Evolutionary conservation across 2,113 vertebrate genomes (phyloP), one percentile per base, ranked within the genome.

Genomic region (Salvator merianae): DNA sequence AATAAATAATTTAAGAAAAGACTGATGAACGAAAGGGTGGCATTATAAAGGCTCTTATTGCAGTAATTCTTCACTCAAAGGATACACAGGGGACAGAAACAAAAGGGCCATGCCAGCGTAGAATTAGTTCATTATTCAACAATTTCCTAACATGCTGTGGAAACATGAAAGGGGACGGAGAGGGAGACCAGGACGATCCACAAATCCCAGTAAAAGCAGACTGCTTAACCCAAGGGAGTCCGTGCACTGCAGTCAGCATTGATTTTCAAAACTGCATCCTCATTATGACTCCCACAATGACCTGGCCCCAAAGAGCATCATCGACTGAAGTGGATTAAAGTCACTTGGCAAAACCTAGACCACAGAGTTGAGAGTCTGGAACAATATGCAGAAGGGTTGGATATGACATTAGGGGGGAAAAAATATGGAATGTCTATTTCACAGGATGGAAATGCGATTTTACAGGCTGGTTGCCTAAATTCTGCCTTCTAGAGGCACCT

Each of bases 261-360:
- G 97, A 98, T 97, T 95, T 95, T 94, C 86, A 88, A 85, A 70
- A 92, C 93, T 93, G 86, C 95, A 92, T 94, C 93, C 90, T 89
- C 88, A 90, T 89, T 90, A 91, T 0, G 0, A 84, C 89, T 93
- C 87, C 89, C 78, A 0, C 80, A 82, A 84, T 30, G 86, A 94
- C 90, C 85, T 1, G 16, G 93, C 88, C 86, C 77, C 93, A 7
- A 82, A 94, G 83, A 93, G 87, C 92, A 94, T 94, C 92, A 91
- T 85, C 28, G 38, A 82, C 8, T 26, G 43, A 84, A 91, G 90
- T 77, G 78, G 84, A 83, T 85, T 90, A 88, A 89, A 86, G 91
- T 91, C 88, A 70, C 1, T 47, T 66, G 90, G 94, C 89, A 90
- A 93, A 91, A 86, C 91, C 92, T 0, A 1, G 10, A 22, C 88